A percentile compares a stretch with the other conserved stretches of the same genome.
Evolutionary conservation across 2,113 vertebrate species (phyloP).

Genomic region (Nicator chloris): DNA sequence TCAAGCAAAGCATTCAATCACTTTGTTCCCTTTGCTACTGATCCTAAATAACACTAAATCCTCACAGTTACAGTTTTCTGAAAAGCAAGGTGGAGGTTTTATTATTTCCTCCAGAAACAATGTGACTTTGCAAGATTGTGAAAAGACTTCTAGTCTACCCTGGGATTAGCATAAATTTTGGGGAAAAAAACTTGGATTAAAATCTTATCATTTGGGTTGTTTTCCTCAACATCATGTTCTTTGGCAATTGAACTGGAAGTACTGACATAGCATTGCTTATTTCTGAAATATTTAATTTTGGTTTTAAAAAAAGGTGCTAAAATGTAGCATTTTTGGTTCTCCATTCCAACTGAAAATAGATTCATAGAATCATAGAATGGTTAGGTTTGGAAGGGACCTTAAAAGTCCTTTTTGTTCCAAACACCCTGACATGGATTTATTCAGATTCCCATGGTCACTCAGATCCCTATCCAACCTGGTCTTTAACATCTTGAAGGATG

Average conservation of each 20-base stretch:
- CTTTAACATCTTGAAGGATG: background rate
- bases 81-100: background rate
- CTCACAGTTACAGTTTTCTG: background rate
- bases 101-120: background rate
- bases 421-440: background rate
- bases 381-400: background rate
- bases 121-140: background rate
- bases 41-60: background rate
- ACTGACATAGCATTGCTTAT: background rate
- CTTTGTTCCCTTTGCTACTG: background rate
- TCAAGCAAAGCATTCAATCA: background rate
- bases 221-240: background rate
- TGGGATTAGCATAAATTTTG: background rate
- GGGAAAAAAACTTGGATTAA: background rate
- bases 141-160: background rate
- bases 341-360: background rate
- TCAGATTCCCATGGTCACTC: background rate
- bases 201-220: background rate
- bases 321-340: background rate
- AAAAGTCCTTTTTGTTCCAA: background rate
- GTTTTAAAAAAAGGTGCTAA: background rate
- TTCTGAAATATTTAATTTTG: background rate
- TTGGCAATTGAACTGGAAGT: background rate
- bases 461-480: background rate
- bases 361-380: background rate